Percentiles rank a stretch among this genome's conserved stretches.
phyloP scores from a whole-genome alignment of 2,888 invertebrate species.

The Ophion obscuratus region DNA sequence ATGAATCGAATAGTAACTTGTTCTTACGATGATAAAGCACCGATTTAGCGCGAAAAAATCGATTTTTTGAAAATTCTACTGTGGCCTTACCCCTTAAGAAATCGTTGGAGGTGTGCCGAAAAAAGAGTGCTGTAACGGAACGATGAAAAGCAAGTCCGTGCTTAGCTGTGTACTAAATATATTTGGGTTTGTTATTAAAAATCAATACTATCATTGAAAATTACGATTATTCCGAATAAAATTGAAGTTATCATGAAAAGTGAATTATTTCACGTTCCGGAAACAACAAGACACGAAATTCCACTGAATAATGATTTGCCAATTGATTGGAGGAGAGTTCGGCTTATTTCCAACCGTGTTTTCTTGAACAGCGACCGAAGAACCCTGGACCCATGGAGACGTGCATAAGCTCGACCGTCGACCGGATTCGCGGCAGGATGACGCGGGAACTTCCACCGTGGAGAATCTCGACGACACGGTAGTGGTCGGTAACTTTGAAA shows the following conservation, averaged over 20 bases:
- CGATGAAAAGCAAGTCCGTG: not conserved
- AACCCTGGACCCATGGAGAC: slow-evolving; percentile 75
- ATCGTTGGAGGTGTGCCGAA: not conserved
- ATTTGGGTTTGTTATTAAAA: not conserved
- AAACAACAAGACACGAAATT: not conserved
- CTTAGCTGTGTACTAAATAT: not conserved
- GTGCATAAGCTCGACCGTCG: slow-evolving; percentile 73
- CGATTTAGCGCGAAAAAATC: too few relatives aligned
- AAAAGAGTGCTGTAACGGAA: not conserved
- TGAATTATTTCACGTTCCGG: not conserved
- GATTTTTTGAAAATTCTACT: too few relatives aligned
- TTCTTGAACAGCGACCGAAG: slow-evolving; percentile 55
- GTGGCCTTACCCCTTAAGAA: not conserved
- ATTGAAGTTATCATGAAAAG: not conserved
- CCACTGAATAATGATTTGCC: not conserved
- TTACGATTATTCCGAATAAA: not conserved
- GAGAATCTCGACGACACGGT: slow-evolving; percentile 51
- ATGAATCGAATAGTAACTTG: too few relatives aligned
- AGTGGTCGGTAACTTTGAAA: slow-evolving; percentile 27
- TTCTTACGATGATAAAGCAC: too few relatives aligned
- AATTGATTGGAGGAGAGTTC: not conserved
- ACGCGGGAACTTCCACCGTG: slow-evolving; percentile 11
- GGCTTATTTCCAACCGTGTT: not conserved
- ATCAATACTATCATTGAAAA: not conserved
- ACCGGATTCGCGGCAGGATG: slow-evolving; percentile 68